These are phyloP conservation scores for Trichosurus vulpecula DNA, from an alignment of 2,797 vertebrate species.

Conservation along the genomic window DNA sequence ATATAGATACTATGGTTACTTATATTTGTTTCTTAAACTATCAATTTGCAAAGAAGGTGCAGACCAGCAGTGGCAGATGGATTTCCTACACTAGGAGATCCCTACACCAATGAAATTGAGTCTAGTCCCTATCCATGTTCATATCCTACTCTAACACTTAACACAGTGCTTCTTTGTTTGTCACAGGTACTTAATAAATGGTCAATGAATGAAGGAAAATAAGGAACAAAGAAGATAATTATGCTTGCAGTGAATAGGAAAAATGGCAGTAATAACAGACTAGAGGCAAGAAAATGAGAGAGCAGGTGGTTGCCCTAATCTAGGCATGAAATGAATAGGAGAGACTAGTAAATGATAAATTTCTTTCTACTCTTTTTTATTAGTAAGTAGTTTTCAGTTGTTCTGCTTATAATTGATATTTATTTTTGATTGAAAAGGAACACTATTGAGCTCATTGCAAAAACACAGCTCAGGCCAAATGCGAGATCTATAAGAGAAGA, in stretches of 20 bases:
- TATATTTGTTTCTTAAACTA: not conserved
- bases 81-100: not conserved
- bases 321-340: slow-evolving; percentile 18
- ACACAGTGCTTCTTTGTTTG: not conserved
- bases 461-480: not conserved
- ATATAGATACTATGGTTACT: not conserved
- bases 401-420: not conserved
- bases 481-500: slow-evolving; percentile 3
- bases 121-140: not conserved
- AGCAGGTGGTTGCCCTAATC: not conserved
- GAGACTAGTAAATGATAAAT: not conserved
- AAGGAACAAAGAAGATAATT: not conserved
- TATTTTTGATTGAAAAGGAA: slow-evolving; percentile 30
- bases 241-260: not conserved
- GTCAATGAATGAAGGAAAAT: not conserved
- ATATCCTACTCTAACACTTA: not conserved
- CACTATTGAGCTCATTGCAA: not conserved
- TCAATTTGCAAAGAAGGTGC: not conserved
- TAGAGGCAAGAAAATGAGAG: slow-evolving; percentile 2
- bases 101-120: not conserved
- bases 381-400: not conserved
- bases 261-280: not conserved
- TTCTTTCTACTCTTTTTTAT: not conserved
- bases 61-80: not conserved
- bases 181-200: not conserved